Conservation (phyloP, 2,113 vertebrate genomes). For the Spheniscus mendiculus region DNA sequence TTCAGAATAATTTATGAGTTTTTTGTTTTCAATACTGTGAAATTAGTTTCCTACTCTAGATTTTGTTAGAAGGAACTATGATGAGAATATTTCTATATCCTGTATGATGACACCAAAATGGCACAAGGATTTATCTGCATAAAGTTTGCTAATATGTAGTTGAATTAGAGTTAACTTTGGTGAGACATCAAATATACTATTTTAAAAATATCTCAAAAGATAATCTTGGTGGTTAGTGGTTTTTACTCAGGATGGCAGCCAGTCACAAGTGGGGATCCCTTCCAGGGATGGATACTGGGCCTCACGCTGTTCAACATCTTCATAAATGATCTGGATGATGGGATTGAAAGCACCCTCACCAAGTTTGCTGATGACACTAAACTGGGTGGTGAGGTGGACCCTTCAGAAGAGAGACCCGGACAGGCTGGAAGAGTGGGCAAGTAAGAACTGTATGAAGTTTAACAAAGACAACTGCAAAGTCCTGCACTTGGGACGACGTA, state of each 20-base stretch:
- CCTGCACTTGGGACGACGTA: background rate
- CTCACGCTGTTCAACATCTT: rapidly evolving
- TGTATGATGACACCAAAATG: background rate
- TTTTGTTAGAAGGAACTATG: background rate
- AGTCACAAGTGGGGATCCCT: background rate
- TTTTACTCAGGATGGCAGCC: background rate
- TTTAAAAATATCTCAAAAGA: background rate
- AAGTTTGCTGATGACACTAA: background rate
- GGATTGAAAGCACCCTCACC: background rate
- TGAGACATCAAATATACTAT: background rate
- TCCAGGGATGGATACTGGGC: background rate
- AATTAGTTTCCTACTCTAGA: background rate
- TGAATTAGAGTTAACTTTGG: background rate
- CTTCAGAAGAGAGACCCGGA: background rate
- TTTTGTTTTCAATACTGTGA: background rate
- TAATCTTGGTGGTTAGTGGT: background rate
- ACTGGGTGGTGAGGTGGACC: background rate
- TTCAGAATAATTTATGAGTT: background rate
- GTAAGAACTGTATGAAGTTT: background rate
- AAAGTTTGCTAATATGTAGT: background rate
- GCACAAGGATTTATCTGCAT: background rate
- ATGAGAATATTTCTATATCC: background rate
- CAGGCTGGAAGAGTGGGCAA: background rate
- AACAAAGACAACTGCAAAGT: background rate
- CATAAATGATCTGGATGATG: background rate